Conservation (phyloP, 1,140 invertebrate genomes). For the Coenobita brevimanus region DNA sequence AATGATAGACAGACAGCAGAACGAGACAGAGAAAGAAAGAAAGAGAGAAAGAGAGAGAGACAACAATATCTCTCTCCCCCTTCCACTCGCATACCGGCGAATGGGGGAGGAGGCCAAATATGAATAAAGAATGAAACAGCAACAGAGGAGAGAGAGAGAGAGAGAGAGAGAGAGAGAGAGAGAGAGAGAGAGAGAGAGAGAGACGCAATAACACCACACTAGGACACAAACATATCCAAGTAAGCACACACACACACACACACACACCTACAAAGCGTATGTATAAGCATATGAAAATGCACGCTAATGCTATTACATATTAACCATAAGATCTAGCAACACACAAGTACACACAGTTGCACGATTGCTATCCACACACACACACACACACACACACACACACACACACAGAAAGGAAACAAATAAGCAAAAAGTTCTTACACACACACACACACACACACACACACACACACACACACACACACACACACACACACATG, state of each 20-base stretch:
- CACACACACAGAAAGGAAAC: too few species aligned
- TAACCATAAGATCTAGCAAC: too few species aligned
- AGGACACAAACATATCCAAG: neutral
- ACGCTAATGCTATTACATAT: too few species aligned
- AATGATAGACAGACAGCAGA: neutral
- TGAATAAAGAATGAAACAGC: neutral
- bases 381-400: too few species aligned
- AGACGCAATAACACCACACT: neutral
- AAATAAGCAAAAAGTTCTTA: too few species aligned
- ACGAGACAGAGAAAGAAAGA: neutral
- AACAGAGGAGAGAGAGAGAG: neutral
- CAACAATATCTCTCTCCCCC: neutral
- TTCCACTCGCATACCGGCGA: neutral
- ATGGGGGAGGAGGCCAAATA: neutral
- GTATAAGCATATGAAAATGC: too few species aligned
- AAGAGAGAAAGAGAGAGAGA: slow-evolving; percentile 6
- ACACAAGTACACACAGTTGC: too few species aligned
- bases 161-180: slow-evolving; percentile 5
- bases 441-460: neutral
- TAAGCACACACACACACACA: too few species aligned
- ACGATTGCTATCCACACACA: too few species aligned
- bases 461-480: slow-evolving; percentile 7
- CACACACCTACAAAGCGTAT: too few species aligned
- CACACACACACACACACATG: neutral
- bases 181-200: slow-evolving; percentile 21